Evolutionary conservation across 1,140 invertebrate genomes (phyloP).

Genomic region (Drosophila lowei): DNA sequence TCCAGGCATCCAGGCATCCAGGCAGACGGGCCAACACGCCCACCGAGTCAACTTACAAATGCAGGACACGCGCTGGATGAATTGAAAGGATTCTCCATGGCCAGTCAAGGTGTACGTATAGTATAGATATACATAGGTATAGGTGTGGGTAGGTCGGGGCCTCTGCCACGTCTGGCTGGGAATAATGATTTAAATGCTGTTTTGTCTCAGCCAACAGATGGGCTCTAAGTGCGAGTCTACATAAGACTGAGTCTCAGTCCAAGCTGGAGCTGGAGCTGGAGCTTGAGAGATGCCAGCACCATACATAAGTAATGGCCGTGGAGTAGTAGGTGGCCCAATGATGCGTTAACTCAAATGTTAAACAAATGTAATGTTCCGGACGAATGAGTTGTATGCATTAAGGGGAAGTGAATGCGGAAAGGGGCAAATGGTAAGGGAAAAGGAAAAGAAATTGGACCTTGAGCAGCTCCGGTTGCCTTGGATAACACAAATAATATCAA

Average conservation of each 20-base stretch:
- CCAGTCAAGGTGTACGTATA: slow-evolving; percentile 23
- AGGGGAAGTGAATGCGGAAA: not conserved
- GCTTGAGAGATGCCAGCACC: slow-evolving; percentile 63
- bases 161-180: slow-evolving; percentile 27
- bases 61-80: slow-evolving; percentile 63
- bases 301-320: slow-evolving; percentile 66
- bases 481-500: slow-evolving; percentile 79
- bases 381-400: slow-evolving; percentile 68
- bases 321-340: slow-evolving; percentile 62
- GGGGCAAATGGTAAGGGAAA: no score
- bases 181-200: slow-evolving; percentile 80
- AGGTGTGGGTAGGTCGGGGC: slow-evolving; percentile 30
- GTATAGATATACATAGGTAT: slow-evolving; percentile 2
- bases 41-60: slow-evolving; percentile 58
- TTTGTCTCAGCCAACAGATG: slow-evolving; percentile 52
- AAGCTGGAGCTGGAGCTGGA: not conserved
- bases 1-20: slow-evolving; percentile 14
- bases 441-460: slow-evolving; percentile 36
- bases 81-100: slow-evolving; percentile 74
- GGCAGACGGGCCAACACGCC: slow-evolving; percentile 26
- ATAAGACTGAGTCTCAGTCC: not conserved
- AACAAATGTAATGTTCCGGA: slow-evolving; percentile 82
- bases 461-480: slow-evolving; percentile 22
- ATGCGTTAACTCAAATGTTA: slow-evolving; percentile 79
- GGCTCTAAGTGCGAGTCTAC: slow-evolving; percentile 15